Evolutionary conservation across 1,140 invertebrate species (phyloP).

Genomic region (Globodera ellingtonae): DNA sequence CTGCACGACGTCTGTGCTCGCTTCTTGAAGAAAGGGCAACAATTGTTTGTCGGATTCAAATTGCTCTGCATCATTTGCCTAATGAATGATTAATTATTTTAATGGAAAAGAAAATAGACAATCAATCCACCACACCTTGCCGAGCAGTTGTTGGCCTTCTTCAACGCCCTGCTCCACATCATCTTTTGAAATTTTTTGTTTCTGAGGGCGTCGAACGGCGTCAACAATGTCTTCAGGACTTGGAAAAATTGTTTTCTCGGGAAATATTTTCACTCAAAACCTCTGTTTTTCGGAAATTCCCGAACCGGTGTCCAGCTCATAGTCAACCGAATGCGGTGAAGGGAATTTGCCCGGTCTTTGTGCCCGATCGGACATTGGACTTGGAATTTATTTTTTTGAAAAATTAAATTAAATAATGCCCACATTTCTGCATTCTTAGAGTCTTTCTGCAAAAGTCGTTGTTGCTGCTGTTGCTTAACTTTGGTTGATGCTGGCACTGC

Average conservation of each 20-base stretch:
- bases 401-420: too few relatives aligned
- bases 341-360: background rate
- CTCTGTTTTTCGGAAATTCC: background rate
- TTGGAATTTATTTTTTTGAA: background rate
- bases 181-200: background rate
- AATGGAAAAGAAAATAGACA: slow-evolving; percentile 4
- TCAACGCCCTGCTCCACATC: background rate
- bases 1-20: slow-evolving; percentile 38
- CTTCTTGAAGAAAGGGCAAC: slow-evolving; percentile 49
- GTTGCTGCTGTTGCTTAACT: too few relatives aligned
- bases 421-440: too few relatives aligned
- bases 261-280: background rate
- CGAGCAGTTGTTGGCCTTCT: background rate
- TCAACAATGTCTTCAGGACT: background rate
- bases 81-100: background rate
- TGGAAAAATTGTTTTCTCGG: background rate
- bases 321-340: background rate
- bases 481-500: too few relatives aligned
- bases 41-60: slow-evolving; percentile 35
- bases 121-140: slow-evolving; percentile 9
- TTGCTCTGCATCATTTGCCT: background rate
- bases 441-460: too few relatives aligned
- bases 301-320: background rate
- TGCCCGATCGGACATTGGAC: background rate
- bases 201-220: background rate